Evolutionary conservation across 2,113 vertebrate genomes (phyloP), one percentile per base, ranked within the genome.

Genomic region (Plestiodon gilberti): DNA sequence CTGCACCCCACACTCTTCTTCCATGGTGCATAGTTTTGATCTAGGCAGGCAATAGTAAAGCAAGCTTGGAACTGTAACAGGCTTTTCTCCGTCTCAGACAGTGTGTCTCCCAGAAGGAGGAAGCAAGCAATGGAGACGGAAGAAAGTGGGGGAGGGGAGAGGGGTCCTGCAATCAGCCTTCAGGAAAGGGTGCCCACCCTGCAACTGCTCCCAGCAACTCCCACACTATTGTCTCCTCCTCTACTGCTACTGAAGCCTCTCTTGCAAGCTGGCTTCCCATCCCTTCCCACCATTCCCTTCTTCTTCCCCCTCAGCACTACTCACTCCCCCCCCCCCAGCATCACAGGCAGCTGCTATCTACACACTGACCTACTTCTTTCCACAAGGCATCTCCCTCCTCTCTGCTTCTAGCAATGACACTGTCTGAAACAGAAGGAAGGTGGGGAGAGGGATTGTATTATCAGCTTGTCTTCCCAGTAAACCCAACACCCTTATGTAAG

Each of bases 331-430:
- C 5, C 28, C 30, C 38, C 81, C 28, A 55, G 86, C 89, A 73
- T 78, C 84, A 40, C 89, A 89, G 92, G 89, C 91, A 52, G 78
- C 83, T 93, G 71, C 82, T 89, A 92, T 89, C 85, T 59, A 86
- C 43, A 0, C 78, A 0, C 73, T 95, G 95, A 96, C 95, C 96
- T 95, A 96, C 74, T 96, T 96, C 90, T 91, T 78, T 40, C 85
- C 77, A 65, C 64, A 48, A 52, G 79, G 48, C 78, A 80, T 67
- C 71, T 62, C 28, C 14, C 25, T 67, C 78, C 35, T 33, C 35
- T 81, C 83, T 70, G 79, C 69, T 71, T 0, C 55, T 71, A 76
- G 83, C 79, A 90, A 81, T 82, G 78, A 77, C n/a, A 38, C 30
- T 18, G 38, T 30, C 43, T 17, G 2, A 74, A 35, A 67, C 13